Evolutionary conservation across 1,140 invertebrate species (phyloP), one percentile per base, ranked within the genome.

Genomic region (Rhyacophila brunnea): DNA sequence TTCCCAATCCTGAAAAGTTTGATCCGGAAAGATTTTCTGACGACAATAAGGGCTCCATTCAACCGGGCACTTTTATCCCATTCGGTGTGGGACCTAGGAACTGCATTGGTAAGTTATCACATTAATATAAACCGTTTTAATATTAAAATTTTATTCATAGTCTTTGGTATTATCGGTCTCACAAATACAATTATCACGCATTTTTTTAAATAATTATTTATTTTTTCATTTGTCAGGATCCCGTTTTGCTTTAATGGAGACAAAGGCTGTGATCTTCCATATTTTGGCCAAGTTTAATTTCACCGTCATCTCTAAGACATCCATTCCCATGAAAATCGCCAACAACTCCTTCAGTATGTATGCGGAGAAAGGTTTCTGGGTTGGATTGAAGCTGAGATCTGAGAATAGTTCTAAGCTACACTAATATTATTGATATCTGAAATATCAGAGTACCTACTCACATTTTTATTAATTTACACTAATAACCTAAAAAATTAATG

Each of bases 21-120:
- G 48, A 20, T 59, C 66, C 1, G 68, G 77, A 58, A 68, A 71
- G 40, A 79, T 73, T 58, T 62, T 59, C 23, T 9, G 23, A 28
- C 9, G 23, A 28, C 9, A 28, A 28, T 9, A 28, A 28, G 9
- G 23, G 23, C 0, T 68, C 67, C 6, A 67, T 70, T 44, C 64
- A 70, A 20, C 72, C 70, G 0, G 74, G 70, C 42, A 60, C 72
- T 4, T 84, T 70, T 65, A 53, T 83, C 38, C 77, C 82, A 0
- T 85, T 85, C 64, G 81, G 82, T 13, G 60, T 66, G 6, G 83
- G 83, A 4, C 80, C 80, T 2, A 66, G 81, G 58, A 77, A 75
- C 63, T 83, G 81, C 57, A 71, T 83, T 45, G 81, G 78, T 40
- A 77, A 60, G 51, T 28, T 28, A 28, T 48, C 10, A 50, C n/a